Evolutionary conservation across 2,888 invertebrate species (phyloP).

Genomic region (Stramonita haemastoma): DNA sequence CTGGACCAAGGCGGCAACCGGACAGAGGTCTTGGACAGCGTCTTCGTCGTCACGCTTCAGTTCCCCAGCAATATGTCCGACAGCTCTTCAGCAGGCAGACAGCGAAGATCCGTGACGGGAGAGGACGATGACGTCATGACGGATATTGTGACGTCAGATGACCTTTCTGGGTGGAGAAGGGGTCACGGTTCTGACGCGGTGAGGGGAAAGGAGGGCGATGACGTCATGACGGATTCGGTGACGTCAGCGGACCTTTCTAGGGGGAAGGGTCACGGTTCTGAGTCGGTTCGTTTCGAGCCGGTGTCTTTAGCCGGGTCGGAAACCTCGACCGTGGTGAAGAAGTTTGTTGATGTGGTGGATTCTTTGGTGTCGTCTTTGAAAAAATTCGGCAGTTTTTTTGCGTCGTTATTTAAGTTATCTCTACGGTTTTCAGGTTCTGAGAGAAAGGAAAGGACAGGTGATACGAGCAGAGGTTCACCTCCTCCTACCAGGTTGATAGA

Average conservation of each 20-base stretch:
- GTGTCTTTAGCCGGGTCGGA: background rate
- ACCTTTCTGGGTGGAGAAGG: no score
- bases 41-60: slow-evolving; percentile 12
- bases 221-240: background rate
- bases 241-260: background rate
- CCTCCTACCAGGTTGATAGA: background rate
- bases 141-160: background rate
- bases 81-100: background rate
- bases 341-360: background rate
- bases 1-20: background rate
- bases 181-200: background rate
- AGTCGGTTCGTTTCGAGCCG: background rate
- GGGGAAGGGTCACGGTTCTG: no score
- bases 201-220: background rate
- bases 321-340: background rate
- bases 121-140: background rate
- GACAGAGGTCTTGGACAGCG: slow-evolving; percentile 21
- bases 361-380: background rate
- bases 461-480: background rate
- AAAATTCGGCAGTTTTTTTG: no score
- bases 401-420: background rate
- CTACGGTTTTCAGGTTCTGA: background rate
- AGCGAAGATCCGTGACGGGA: background rate
- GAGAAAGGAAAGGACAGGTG: background rate
- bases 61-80: background rate